Base-by-base conservation (phyloP, 2,888 invertebrate species). In the Melieria omissa region DNA sequence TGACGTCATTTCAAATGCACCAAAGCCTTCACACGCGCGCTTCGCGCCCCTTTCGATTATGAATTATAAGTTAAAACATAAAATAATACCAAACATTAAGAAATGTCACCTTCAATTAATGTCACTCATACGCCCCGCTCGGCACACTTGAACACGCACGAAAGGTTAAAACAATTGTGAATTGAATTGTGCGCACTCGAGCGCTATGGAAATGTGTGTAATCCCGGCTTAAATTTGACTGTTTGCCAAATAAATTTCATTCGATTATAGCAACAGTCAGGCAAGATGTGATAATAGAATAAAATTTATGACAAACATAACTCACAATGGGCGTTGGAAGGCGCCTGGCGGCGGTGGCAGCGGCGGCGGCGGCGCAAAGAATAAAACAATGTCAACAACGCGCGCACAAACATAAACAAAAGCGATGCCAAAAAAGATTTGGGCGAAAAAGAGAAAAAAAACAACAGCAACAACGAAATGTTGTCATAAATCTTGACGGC, bases 281-380 rank as follows among this genome's bases (percentile, higher is more conserved):
- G 29, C 29, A 29, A 29, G 29, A 67, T 14, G 52, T 44, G 60
- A 62, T 52, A 68, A 68, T 45, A 49, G 45, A 45, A 61, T 45
- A 45, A n/a, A 68, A 68, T 61, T 61, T 61, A 62, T 68, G 62
- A 54, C 54, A 62, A n/a, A 45, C 44, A 68, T 62, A 62, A 45
- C 45, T 54, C 44, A 68, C 3, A 6, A 66, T 45, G 14, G 41
- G 4, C 41, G 7, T 45, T 7, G n/a, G 5, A 49, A 14, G 14
- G 14, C 54, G 14, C 14, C 41, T 8, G 16, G 3, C 54, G 14
- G 10, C 41, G 8, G 12, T 1, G 47, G 12, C 44, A 49, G 14
- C 41, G 44, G 52, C 3, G 14, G 42, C 42, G 54, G 10, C 42
- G 9, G 14, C 5, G 5, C 8, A 29, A 12, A 29, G 29, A 49